phyloP scores from a whole-genome alignment of 2,113 vertebrate species.

The Spermophilus dauricus region DNA sequence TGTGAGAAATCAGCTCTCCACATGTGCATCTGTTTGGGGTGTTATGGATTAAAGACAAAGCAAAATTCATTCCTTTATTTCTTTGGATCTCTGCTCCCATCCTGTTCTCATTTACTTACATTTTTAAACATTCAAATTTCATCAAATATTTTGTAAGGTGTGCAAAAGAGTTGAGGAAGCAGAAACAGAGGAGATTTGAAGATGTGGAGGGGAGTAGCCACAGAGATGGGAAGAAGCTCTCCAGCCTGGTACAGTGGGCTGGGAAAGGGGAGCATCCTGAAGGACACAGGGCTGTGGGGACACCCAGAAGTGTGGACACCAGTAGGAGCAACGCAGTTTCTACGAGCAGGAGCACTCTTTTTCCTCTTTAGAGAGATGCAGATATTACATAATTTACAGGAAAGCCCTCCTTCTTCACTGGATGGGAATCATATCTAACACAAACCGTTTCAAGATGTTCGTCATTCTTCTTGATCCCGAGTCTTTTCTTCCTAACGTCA shows the following conservation, averaged over 20 bases:
- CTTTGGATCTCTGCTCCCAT: background rate
- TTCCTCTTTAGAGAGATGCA: no score
- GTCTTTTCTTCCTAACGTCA: background rate
- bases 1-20: background rate
- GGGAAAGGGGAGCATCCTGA: fast-evolving
- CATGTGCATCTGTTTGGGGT: background rate
- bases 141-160: background rate
- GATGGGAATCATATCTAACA: fast-evolving
- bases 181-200: background rate
- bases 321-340: fast-evolving
- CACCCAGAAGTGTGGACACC: fast-evolving
- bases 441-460: background rate
- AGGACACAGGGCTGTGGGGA: fast-evolving
- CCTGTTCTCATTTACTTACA: background rate
- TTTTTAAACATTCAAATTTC: background rate
- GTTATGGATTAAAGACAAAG: background rate
- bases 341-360: fast-evolving
- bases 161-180: background rate
- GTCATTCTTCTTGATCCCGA: background rate
- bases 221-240: background rate
- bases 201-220: background rate
- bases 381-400: no score
- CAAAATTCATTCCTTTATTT: background rate
- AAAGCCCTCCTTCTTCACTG: background rate
- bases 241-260: no score